Base-by-base conservation (phyloP, 2,113 vertebrate genomes). In the Sebastes fasciatus region DNA sequence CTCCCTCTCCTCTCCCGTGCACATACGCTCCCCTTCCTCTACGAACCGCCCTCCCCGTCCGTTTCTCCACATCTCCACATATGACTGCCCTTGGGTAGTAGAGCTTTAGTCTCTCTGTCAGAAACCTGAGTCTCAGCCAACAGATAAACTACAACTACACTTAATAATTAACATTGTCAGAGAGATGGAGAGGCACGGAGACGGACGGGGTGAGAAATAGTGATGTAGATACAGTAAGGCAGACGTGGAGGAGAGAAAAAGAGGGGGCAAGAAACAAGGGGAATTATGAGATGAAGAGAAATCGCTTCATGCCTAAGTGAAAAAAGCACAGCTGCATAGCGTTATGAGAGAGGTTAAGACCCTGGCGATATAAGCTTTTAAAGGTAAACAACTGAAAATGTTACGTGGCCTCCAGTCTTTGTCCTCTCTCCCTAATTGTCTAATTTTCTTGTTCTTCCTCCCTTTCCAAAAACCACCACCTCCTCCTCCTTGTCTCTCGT, bases 91-190 rank as follows among this genome's bases (percentile, higher is more conserved):
- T 79, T 74, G 77, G 91, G 85, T 80, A 67, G 85, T 80, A 67
- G 48, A 69, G 88, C 62, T 87, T 81, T 58, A 45, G 67, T 77
- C 75, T 71, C 73, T 34, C 68, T 69, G 74, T 87, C 87, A 89
- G 86, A 89, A 90, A 90, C 76, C 85, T 64, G 65, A 86, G 73
- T 86, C 71, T 88, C 65, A 51, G 87, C 86, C 91, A 82, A 85
- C 67, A 87, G 86, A 92, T 90, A 80, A 89, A 91, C 86, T 80
- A 73, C 73, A 79, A 86, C 78, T 77, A 61, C 70, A 60, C 62
- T 89, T 71, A 88, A 89, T 89, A 91, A 87, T 90, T 82, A 84
- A 89, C 68, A 79, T 55, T 8, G 67, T 57, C 49, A 21, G 57
- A 45, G 68, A 69, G 78, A 76, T 64, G 79, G 63, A 85, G 64